These are phyloP conservation scores for Ganaspis brasiliensis DNA, from an alignment of 2,888 invertebrate species.

Conservation along the genomic window DNA sequence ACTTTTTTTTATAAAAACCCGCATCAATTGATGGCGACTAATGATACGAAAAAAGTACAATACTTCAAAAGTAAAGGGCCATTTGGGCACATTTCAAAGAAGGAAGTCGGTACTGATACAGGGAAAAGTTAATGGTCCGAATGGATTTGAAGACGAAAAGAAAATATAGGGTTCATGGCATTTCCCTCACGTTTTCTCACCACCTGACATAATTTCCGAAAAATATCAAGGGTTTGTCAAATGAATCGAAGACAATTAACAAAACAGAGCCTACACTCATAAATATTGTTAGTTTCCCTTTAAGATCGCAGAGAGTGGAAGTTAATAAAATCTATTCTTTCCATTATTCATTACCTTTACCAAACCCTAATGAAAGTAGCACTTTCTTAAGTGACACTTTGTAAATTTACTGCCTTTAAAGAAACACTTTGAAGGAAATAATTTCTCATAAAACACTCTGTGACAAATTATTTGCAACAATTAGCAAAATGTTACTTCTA, in stretches of 20 bases:
- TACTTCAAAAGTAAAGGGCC: neutral
- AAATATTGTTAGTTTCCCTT: neutral
- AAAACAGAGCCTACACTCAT: neutral
- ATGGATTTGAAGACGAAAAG: neutral
- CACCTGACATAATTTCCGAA: conserved; percentile 19
- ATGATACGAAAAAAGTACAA: neutral
- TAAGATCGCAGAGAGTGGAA: neutral
- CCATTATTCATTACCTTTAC: neutral
- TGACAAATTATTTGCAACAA: neutral
- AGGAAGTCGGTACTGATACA: conserved; percentile 1
- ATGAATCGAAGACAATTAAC: conserved; percentile 14
- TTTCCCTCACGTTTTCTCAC: neutral
- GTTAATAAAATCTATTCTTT: neutral
- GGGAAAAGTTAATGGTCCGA: conserved; percentile 8
- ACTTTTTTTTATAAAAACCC: too few relatives aligned
- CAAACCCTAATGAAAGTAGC: conserved; percentile 2
- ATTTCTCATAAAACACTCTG: too few relatives aligned
- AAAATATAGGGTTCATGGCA: conserved; percentile 7
- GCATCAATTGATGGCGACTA: neutral
- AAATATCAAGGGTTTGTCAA: conserved; percentile 19
- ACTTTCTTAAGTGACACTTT: neutral
- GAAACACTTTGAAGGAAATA: neutral
- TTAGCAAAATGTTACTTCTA: too few relatives aligned
- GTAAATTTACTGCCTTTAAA: neutral
- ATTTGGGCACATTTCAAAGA: neutral